Evolutionary conservation across 2,888 invertebrate species (phyloP).

Genomic region (Drosophila kambysellisi): DNA sequence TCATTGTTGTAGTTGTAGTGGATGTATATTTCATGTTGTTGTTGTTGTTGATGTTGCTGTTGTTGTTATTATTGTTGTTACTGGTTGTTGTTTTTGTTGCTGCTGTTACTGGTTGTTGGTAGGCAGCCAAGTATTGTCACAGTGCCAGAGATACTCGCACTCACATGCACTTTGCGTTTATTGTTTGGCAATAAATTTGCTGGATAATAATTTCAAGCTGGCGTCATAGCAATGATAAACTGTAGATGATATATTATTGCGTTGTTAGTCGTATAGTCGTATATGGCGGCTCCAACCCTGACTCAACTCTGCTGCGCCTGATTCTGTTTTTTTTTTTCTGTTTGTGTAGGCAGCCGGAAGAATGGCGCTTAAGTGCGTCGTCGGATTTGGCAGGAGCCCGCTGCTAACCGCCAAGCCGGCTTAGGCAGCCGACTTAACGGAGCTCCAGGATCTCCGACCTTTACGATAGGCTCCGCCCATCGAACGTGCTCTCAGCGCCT

Average conservation of each 20-base stretch:
- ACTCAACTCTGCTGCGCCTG: neutral
- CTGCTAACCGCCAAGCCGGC: slow-evolving; percentile 59
- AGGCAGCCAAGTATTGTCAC: slow-evolving; percentile 52
- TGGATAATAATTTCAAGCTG: slow-evolving; percentile 83
- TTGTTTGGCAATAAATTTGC: slow-evolving; percentile 81
- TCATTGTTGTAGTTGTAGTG: slow-evolving; percentile 44
- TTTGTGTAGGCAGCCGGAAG: slow-evolving; percentile 57
- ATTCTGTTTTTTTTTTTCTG: slow-evolving; percentile 34
- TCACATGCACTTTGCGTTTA: slow-evolving; percentile 64
- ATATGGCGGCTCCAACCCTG: slow-evolving; percentile 54
- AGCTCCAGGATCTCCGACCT: slow-evolving; percentile 8
- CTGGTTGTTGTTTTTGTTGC: slow-evolving; percentile 25
- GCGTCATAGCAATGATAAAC: slow-evolving; percentile 83
- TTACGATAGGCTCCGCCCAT: slow-evolving; percentile 14
- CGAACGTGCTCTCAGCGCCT: slow-evolving; percentile 8
- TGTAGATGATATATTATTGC: slow-evolving; percentile 83
- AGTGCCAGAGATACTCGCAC: slow-evolving; percentile 22
- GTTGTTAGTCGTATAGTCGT: slow-evolving; percentile 64
- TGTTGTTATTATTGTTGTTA: slow-evolving; percentile 34
- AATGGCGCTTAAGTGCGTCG: slow-evolving; percentile 67
- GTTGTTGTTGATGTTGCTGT: slow-evolving; percentile 27
- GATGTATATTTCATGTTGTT: slow-evolving; percentile 17
- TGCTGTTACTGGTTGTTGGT: slow-evolving; percentile 44
- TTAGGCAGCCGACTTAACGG: slow-evolving; percentile 46
- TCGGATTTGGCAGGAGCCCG: slow-evolving; percentile 62